Conservation (phyloP, 1,140 invertebrate genomes). For the Neodiprion fabricii region DNA sequence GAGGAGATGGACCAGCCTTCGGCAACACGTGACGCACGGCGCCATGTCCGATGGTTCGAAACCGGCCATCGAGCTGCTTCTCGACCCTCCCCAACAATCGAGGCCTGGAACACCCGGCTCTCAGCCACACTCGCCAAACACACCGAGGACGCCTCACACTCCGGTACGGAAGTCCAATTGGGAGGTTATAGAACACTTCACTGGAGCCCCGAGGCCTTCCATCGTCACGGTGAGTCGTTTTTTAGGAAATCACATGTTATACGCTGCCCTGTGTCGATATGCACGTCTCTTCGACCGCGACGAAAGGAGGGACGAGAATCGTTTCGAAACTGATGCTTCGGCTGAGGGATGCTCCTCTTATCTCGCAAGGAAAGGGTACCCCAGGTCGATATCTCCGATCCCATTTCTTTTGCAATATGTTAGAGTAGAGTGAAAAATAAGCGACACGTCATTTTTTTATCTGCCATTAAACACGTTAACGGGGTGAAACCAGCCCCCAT, state of each 20-base stretch:
- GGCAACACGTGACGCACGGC: slow-evolving; percentile 50
- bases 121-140: slow-evolving; percentile 52
- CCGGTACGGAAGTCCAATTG: slow-evolving; percentile 81
- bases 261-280: not conserved
- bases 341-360: not conserved
- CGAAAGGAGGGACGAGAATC: too few relatives aligned
- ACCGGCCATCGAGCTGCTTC: slow-evolving; percentile 44
- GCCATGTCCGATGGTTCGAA: slow-evolving; percentile 40
- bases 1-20: slow-evolving; percentile 61
- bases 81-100: slow-evolving; percentile 49
- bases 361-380: not conserved
- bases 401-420: too few relatives aligned
- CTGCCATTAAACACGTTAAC: not conserved
- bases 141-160: slow-evolving; percentile 59
- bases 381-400: too few relatives aligned
- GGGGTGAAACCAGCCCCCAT: not conserved
- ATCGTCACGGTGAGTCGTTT: slow-evolving; percentile 48
- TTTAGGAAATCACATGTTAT: not conserved
- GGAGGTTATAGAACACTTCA: slow-evolving; percentile 88
- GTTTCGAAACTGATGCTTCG: too few relatives aligned
- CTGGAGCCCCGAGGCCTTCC: slow-evolving; percentile 58
- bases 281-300: not conserved
- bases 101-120: slow-evolving; percentile 52
- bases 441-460: too few relatives aligned
- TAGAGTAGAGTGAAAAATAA: too few relatives aligned